These are phyloP conservation scores for Calidris pugnax DNA, from an alignment of 2,113 vertebrate genomes.

Conservation along the genomic window DNA sequence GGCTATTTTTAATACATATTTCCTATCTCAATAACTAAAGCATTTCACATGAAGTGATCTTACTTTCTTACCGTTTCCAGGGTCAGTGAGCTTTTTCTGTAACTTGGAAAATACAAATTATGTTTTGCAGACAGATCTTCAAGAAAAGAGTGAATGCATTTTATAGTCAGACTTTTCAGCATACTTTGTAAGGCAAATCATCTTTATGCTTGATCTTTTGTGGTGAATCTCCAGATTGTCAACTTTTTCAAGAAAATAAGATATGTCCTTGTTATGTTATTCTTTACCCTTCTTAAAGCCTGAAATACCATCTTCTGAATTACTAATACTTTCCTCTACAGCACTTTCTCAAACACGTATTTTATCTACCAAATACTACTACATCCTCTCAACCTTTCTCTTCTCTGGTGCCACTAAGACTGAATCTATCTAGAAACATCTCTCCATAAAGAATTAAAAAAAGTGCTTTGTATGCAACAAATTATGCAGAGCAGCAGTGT, in stretches of 20 bases:
- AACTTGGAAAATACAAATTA: not conserved
- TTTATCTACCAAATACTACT: not conserved
- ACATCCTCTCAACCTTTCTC: not conserved
- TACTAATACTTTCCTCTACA: not conserved
- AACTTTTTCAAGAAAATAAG: not conserved
- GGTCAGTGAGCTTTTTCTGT: not conserved
- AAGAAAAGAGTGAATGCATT: not conserved
- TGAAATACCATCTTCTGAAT: conserved; percentile 9
- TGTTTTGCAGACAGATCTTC: not conserved
- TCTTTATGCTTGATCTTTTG: not conserved
- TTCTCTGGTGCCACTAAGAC: not conserved
- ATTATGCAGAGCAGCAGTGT: not conserved
- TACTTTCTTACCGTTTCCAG: not conserved
- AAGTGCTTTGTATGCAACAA: not conserved
- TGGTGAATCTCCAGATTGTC: conserved; percentile 17
- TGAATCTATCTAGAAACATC: not conserved
- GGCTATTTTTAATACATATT: not conserved
- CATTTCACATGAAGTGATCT: not conserved
- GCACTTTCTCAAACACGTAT: not conserved
- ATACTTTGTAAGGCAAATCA: conserved; percentile 23
- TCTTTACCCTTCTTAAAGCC: conserved; percentile 21
- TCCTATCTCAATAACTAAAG: not conserved
- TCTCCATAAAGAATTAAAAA: not conserved
- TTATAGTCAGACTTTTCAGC: not conserved
- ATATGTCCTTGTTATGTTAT: conserved; percentile 6